Conservation (phyloP, 2,888 invertebrate species). For the Heteromurus nitidus region DNA sequence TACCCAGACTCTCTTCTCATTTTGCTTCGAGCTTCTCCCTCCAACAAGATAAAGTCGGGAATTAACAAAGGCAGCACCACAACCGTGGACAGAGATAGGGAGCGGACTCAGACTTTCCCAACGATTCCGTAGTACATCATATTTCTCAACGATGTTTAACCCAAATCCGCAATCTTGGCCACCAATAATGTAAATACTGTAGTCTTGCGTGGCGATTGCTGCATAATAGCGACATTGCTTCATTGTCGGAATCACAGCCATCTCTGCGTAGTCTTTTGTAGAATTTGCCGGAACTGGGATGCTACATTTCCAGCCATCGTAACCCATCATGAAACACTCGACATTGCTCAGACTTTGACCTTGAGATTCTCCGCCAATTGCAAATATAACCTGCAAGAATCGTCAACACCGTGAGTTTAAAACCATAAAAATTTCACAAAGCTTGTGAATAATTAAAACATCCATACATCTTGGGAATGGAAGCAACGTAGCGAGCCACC, state of each 20-base stretch:
- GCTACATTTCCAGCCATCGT: slow-evolving; percentile 74
- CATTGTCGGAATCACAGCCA: slow-evolving; percentile 74
- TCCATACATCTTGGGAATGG: slow-evolving; percentile 71
- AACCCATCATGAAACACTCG: slow-evolving; percentile 75
- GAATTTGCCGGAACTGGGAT: slow-evolving; percentile 73
- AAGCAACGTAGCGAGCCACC: slow-evolving; percentile 47
- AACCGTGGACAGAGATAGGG: slow-evolving; percentile 74
- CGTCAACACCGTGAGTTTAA: neutral
- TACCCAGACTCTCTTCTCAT: slow-evolving; percentile 74
- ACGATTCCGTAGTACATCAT: slow-evolving; percentile 74
- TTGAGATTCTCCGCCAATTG: slow-evolving; percentile 74
- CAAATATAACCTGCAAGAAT: slow-evolving; percentile 74
- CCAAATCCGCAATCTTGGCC: slow-evolving; percentile 74
- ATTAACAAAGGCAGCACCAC: slow-evolving; percentile 74
- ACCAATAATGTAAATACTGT: slow-evolving; percentile 74
- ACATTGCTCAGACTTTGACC: slow-evolving; percentile 74
- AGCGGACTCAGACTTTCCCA: slow-evolving; percentile 74
- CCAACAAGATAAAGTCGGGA: slow-evolving; percentile 74
- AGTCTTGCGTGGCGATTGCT: slow-evolving; percentile 74
- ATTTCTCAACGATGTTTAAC: slow-evolving; percentile 74
- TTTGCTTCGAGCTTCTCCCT: slow-evolving; percentile 73
- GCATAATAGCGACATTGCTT: slow-evolving; percentile 74
- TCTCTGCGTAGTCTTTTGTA: slow-evolving; percentile 68
- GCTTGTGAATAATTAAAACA: neutral
- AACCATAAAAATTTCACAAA: neutral